Evolutionary conservation across 2,888 invertebrate species (phyloP), one percentile per base, ranked within the genome.

Genomic region (Ophraella communa): DNA sequence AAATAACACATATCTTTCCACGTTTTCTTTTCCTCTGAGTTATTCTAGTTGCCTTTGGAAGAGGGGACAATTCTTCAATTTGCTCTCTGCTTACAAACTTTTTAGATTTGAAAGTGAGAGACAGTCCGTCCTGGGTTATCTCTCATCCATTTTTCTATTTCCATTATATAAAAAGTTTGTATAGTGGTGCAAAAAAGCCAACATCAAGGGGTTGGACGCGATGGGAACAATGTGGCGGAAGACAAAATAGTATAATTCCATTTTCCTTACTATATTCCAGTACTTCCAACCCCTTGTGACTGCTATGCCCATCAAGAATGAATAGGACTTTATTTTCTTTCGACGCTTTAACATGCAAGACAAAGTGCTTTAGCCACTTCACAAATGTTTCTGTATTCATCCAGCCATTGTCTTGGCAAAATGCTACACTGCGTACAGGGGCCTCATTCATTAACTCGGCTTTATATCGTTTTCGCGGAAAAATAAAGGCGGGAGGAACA

Each of bases 401-500:
- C 77, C 77, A 80, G 3, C 80, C 78, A 58, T 69, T 71, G 42
- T 71, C 70, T 56, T 76, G 76, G 1, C 74, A 74, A 30, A 73
- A 67, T 20, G 57, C 78, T 18, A 71, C 61, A 64, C 71, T 75
- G 47, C 80, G 82, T 57, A 73, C 39, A 27, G 80, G 81, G 55
- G 79, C 80, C 67, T 75, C 75, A 35, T 72, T 63, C 24, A 82
- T 62, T 68, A 82, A 75, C 51, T 77, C 74, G 17, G 39, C 47
- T 54, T 70, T 68, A 10, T 65, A 75, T 70, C 51, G 75, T 72
- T 65, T 79, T 68, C 33, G 79, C 77, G 72, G 79, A 79, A 66
- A 82, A 64, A 82, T 71, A 18, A 83, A 70, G 10, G 73, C 72
- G 4, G 82, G 82, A 17, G 80, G 79, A 57, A 81, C 58, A 27